Evolutionary conservation across 1,140 invertebrate species (phyloP).

Genomic region (Meloidogyne floridensis): DNA sequence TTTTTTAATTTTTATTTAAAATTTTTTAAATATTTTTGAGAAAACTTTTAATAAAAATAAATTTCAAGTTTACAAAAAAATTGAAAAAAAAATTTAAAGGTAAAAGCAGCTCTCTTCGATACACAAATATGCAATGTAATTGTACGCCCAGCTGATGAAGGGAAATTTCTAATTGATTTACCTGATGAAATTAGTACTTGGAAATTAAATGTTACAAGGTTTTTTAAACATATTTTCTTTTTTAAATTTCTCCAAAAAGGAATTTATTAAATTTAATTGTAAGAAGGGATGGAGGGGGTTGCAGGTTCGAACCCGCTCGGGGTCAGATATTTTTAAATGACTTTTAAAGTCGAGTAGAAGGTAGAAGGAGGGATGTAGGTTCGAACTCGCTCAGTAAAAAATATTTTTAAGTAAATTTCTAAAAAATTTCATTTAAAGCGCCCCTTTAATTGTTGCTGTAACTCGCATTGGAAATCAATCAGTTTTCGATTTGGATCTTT

Average conservation of each 20-base stretch:
- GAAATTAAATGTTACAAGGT: slow-evolving; percentile 36
- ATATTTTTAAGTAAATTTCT: neutral
- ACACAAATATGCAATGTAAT: slow-evolving; percentile 43
- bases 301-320: no score
- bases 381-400: no score
- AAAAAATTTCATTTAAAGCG: slow-evolving; percentile 26
- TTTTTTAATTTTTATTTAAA: neutral
- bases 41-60: no score
- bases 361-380: no score
- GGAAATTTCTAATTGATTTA: slow-evolving; percentile 42
- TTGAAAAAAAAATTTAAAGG: slow-evolving; percentile 12
- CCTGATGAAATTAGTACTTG: slow-evolving; percentile 40
- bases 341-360: no score
- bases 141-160: slow-evolving; percentile 41
- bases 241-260: no score
- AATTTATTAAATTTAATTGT: no score
- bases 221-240: neutral
- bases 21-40: no score
- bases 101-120: slow-evolving; percentile 39
- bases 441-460: slow-evolving; percentile 36
- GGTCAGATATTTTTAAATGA: no score
- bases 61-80: no score
- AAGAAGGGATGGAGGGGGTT: no score
- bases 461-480: slow-evolving; percentile 36
- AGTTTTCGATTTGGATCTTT: slow-evolving; percentile 31